phyloP scores from a whole-genome alignment of 1,140 invertebrate species.

The Drosophila rhopaloa region DNA sequence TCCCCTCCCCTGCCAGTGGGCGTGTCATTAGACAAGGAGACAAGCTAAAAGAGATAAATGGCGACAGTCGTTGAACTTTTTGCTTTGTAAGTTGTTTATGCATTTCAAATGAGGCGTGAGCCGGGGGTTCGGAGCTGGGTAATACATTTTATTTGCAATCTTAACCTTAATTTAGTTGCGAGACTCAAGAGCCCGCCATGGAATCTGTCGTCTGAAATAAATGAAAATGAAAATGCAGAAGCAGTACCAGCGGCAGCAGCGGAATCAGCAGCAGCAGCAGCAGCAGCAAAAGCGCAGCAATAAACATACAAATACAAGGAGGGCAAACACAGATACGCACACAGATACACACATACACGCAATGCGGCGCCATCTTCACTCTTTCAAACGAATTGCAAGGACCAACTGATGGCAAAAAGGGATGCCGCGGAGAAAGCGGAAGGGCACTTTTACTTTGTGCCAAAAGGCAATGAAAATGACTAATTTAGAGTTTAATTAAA shows the following conservation, averaged over 20 bases:
- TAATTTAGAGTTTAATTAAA: slow-evolving; percentile 83
- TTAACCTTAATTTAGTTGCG: slow-evolving; percentile 81
- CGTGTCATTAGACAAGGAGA: slow-evolving; percentile 73
- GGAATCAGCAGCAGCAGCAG: background rate
- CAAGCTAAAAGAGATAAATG: slow-evolving; percentile 79
- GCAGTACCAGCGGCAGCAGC: slow-evolving; percentile 12
- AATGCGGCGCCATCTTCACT: slow-evolving; percentile 53
- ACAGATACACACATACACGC: slow-evolving; percentile 37
- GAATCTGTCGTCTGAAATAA: slow-evolving; percentile 77
- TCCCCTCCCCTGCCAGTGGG: slow-evolving; percentile 39
- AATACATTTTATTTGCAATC: slow-evolving; percentile 82
- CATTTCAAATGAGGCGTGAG: slow-evolving; percentile 74
- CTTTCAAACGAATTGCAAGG: slow-evolving; percentile 56
- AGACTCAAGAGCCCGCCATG: slow-evolving; percentile 57
- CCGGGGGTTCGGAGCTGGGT: slow-evolving; percentile 32
- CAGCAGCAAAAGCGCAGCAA: slow-evolving; percentile 74
- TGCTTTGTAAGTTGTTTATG: slow-evolving; percentile 79
- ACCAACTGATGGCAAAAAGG: slow-evolving; percentile 4
- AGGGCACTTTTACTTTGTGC: slow-evolving; percentile 64
- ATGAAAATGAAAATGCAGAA: slow-evolving; percentile 79
- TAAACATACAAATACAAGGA: slow-evolving; percentile 62
- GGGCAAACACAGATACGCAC: slow-evolving; percentile 33
- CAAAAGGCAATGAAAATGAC: slow-evolving; percentile 78
- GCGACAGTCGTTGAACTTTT: slow-evolving; percentile 81
- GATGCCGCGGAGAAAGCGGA: slow-evolving; percentile 8